These are phyloP conservation scores for Diglossa brunneiventris DNA, from an alignment of 2,113 vertebrate genomes.

Conservation along the genomic window DNA sequence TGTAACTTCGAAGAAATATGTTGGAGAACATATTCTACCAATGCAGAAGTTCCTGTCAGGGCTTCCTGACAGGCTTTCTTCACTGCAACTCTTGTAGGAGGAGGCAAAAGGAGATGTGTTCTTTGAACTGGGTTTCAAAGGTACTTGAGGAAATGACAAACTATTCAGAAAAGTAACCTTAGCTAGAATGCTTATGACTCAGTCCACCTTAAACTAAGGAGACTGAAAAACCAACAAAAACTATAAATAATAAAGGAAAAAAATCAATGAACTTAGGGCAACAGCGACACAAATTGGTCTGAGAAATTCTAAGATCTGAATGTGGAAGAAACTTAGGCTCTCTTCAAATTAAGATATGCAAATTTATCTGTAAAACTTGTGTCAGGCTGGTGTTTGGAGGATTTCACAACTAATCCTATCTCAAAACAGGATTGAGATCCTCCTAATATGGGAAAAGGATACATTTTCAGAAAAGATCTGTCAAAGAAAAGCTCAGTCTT, in stretches of 20 bases:
- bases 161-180: background rate
- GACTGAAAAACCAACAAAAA: background rate
- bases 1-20: background rate
- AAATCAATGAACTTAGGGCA: background rate
- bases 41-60: background rate
- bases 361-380: background rate
- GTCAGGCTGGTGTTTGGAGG: background rate
- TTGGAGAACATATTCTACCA: background rate
- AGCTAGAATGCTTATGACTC: background rate
- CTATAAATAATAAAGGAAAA: background rate
- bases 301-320: background rate
- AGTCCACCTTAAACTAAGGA: background rate
- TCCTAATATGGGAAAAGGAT: background rate
- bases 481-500: background rate
- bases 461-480: background rate
- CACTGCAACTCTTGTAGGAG: background rate
- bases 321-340: background rate
- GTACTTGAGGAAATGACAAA: background rate
- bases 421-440: background rate
- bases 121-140: background rate
- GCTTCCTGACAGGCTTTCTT: background rate
- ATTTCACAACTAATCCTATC: background rate
- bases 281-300: background rate
- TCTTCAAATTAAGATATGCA: background rate
- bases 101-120: background rate